These are phyloP conservation scores for Drosophila planitibia DNA, from an alignment of 2,888 invertebrate genomes.

Conservation along the genomic window DNA sequence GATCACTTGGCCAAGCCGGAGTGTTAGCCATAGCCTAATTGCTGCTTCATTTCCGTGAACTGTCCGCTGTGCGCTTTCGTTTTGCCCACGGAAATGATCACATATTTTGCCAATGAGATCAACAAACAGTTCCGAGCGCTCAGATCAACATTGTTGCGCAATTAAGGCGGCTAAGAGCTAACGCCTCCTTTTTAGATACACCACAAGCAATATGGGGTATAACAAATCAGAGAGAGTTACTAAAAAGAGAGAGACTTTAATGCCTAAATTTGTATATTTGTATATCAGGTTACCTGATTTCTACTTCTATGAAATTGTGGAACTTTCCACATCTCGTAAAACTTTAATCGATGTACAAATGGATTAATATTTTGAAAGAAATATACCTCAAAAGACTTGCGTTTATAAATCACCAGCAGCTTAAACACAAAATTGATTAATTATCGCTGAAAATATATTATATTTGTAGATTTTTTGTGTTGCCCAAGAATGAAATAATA, in stretches of 20 bases:
- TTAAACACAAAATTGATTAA: not conserved
- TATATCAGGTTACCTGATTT: not conserved
- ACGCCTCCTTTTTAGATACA: conserved; percentile 46
- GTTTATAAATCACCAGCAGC: not conserved
- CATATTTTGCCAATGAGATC: conserved; percentile 77
- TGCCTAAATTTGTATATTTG: not conserved
- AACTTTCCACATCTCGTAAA: not conserved
- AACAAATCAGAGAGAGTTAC: not conserved
- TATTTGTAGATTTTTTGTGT: conserved; percentile 1
- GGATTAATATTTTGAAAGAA: not conserved
- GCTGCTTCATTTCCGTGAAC: conserved; percentile 74
- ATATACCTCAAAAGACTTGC: not conserved
- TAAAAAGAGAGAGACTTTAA: not conserved
- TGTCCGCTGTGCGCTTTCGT: conserved; percentile 64
- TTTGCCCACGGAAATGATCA: conserved; percentile 73
- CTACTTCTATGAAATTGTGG: not conserved
- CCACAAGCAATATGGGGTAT: conserved; percentile 10
- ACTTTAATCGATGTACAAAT: not conserved
- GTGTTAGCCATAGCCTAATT: conserved; percentile 56
- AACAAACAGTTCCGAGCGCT: conserved; percentile 29
- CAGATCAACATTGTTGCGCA: conserved; percentile 58
- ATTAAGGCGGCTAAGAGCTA: conserved; percentile 53
- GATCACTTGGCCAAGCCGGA: conserved; percentile 34
- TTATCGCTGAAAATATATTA: not conserved
- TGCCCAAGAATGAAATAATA: not conserved